Conservation (phyloP, 2,888 invertebrate species). For the Salticus scenicus region DNA sequence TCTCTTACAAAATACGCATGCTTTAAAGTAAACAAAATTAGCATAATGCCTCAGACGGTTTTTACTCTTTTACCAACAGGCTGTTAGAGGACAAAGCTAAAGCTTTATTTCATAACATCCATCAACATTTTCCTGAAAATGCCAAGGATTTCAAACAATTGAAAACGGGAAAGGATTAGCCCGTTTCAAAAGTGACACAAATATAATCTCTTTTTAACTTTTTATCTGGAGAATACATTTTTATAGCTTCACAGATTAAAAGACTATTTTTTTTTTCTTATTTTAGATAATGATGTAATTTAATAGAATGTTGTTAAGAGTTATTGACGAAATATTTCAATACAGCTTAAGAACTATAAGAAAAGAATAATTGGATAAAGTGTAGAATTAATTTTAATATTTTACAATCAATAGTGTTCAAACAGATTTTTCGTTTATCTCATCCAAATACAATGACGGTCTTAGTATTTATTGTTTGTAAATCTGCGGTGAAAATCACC, state of each 20-base stretch:
- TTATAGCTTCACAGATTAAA: background rate
- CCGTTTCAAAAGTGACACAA: background rate
- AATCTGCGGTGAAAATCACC: background rate
- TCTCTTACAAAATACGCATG: background rate
- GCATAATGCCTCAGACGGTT: background rate
- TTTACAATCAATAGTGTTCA: too few relatives aligned
- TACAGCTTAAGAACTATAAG: background rate
- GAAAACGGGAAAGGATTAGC: constrained; percentile 5
- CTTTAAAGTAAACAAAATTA: background rate
- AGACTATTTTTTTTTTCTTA: background rate
- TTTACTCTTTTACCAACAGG: background rate
- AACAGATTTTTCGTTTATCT: too few relatives aligned
- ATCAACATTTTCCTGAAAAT: background rate
- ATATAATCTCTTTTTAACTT: background rate
- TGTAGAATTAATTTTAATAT: too few relatives aligned
- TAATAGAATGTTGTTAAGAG: background rate
- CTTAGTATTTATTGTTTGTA: background rate
- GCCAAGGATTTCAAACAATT: background rate
- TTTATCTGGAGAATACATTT: background rate
- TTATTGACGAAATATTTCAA: background rate
- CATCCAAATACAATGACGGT: background rate
- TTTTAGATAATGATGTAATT: background rate
- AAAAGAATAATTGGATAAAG: background rate
- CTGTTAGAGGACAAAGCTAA: background rate
- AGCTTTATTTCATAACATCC: background rate